These are phyloP conservation scores for Ictalurus punctatus DNA, from an alignment of 2,113 vertebrate genomes.

Conservation along the genomic window DNA sequence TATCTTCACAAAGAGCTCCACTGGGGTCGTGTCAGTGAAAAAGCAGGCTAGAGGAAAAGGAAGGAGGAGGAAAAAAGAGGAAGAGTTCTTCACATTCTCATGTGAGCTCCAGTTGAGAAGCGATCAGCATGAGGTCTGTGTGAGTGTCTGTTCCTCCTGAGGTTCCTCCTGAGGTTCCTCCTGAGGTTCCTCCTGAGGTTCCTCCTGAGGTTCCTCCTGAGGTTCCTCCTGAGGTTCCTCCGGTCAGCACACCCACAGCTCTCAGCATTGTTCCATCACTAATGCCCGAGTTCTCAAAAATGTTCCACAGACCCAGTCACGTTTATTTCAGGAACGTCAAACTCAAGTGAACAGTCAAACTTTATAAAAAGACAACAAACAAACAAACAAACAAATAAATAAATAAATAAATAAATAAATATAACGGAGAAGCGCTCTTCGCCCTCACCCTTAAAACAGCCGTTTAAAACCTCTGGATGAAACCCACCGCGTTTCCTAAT, in stretches of 20 bases:
- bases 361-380: too few relatives aligned
- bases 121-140: background rate
- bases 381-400: background rate
- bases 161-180: background rate
- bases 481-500: conserved; percentile 35
- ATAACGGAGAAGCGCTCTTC: background rate
- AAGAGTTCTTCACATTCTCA: background rate
- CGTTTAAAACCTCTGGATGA: conserved; percentile 25
- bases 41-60: background rate
- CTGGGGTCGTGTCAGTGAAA: background rate
- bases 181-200: conserved; percentile 4
- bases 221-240: conserved; percentile 10
- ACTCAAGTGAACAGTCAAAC: background rate
- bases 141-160: background rate
- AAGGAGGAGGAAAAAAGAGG: background rate
- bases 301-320: background rate
- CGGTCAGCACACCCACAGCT: background rate
- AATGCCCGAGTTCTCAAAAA: background rate
- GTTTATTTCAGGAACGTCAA: background rate
- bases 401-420: background rate
- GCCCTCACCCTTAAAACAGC: background rate
- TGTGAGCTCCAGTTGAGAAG: background rate
- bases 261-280: conserved; percentile 18
- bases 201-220: background rate
- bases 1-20: background rate